Evolutionary conservation across 2,113 vertebrate species (phyloP), one percentile per base, ranked within the genome.

Genomic region (Erpornis zantholeuca): DNA sequence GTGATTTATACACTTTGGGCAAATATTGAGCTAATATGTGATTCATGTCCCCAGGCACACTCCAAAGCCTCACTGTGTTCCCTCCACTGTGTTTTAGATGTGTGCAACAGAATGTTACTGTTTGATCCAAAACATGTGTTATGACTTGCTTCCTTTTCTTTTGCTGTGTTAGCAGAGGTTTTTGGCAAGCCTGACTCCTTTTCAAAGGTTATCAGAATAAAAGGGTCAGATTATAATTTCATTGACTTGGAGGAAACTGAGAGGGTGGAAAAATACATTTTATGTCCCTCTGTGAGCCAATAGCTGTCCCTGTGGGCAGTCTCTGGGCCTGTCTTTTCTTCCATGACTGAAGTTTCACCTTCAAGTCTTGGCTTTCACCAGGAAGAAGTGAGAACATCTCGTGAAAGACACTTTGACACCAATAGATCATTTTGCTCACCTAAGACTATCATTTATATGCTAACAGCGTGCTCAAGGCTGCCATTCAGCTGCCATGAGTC

Each of bases 61-160:
- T 91, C 70, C 69, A 89, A 88, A 95, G 88, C 69, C 38, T 3
- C 86, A 77, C 73, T 94, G 25, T 73, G 95, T 93, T 97, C 90
- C 53, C 60, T 95, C 59, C 56, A 53, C 71, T 57, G 63, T 47
- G 52, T 88, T 96, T 94, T 42, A 82, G 47, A 88, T 88, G 24
- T 64, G 19, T 54, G 78, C 78, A 95, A 88, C 88, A 96, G 88
- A 92, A 94, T 90, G 90, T 93, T 90, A 65, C 65, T 95, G 54
- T 95, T 97, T 94, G 66, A 92, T 92, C 78, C 72, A 86, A 95
- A 96, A 84, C 44, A 92, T 50, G 45, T 79, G 89, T 88, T 79
- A 50, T 70, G n/a, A 82, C 35, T 89, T 91, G 49, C 42, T 89
- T 89, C 84, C 63, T 82, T 81, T 92, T 77, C 63, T 49, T 82